Conservation (phyloP, 2,888 invertebrate genomes). For the Sipha maydis region DNA sequence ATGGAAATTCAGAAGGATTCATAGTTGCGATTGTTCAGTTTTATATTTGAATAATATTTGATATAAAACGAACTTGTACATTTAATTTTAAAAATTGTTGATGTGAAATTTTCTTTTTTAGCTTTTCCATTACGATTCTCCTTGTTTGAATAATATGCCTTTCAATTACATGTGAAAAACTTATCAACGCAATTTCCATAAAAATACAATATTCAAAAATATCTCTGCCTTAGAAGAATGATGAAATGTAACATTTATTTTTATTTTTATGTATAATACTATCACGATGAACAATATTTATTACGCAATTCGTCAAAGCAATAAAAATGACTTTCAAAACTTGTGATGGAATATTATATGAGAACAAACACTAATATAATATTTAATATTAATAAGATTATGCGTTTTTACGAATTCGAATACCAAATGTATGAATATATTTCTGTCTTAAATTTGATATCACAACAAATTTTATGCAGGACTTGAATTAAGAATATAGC, state of each 20-base stretch:
- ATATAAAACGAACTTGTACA: background rate
- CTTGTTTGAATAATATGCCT: conserved; percentile 11
- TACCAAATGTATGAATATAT: too few relatives aligned
- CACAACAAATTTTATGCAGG: too few relatives aligned
- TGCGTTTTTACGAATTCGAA: too few relatives aligned
- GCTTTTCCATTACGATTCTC: background rate
- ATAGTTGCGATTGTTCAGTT: background rate
- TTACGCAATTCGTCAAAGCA: background rate
- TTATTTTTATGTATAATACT: background rate
- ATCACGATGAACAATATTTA: background rate
- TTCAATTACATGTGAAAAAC: background rate
- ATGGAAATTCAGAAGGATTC: background rate
- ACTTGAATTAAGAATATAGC: too few relatives aligned
- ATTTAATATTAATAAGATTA: too few relatives aligned
- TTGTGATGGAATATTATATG: background rate
- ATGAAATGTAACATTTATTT: background rate
- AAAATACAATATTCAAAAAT: conserved; percentile 7
- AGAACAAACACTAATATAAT: too few relatives aligned
- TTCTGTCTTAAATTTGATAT: too few relatives aligned
- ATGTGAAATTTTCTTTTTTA: background rate
- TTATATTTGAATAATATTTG: background rate
- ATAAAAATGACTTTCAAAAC: background rate
- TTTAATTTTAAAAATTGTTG: background rate
- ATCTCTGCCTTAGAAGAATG: background rate
- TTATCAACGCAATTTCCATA: background rate